A percentile compares a stretch with the other conserved stretches of the same genome.
Conservation (phyloP, 2,888 invertebrate species). For the Nomada goodeniana region DNA sequence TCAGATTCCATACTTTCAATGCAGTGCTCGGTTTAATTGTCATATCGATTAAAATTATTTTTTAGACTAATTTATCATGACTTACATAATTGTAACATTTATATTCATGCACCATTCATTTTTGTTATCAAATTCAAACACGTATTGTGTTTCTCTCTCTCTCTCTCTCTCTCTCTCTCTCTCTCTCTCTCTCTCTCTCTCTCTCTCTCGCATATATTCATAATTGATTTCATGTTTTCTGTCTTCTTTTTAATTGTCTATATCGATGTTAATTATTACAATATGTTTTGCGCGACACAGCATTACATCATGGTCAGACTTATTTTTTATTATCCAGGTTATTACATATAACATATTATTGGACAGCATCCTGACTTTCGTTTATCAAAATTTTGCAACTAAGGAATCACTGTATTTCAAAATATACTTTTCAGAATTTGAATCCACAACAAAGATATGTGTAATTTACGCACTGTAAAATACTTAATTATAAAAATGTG, state of each 20-base stretch:
- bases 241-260: constrained; percentile 37
- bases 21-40: constrained; percentile 25
- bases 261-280: constrained; percentile 24
- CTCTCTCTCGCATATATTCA: constrained; percentile 19
- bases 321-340: constrained; percentile 20
- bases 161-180: constrained; percentile 1
- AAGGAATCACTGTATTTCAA: constrained; percentile 29
- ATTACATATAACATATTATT: constrained; percentile 23
- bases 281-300: constrained; percentile 40
- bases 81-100: constrained; percentile 39
- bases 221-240: constrained; percentile 2
- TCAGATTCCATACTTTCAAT: constrained; percentile 15
- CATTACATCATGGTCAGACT: constrained; percentile 36
- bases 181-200: neutral
- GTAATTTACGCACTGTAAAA: neutral
- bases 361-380: constrained; percentile 60
- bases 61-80: constrained; percentile 16
- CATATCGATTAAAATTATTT: constrained; percentile 24
- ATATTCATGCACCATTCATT: constrained; percentile 45
- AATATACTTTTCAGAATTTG: constrained; percentile 1
- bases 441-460: neutral
- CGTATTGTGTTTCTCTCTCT: neutral
- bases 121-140: constrained; percentile 34
- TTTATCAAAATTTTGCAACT: constrained; percentile 40
- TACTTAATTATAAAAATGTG: neutral